These are phyloP conservation scores for Aviceda subcristata DNA, from an alignment of 2,113 vertebrate species.

Conservation along the genomic window DNA sequence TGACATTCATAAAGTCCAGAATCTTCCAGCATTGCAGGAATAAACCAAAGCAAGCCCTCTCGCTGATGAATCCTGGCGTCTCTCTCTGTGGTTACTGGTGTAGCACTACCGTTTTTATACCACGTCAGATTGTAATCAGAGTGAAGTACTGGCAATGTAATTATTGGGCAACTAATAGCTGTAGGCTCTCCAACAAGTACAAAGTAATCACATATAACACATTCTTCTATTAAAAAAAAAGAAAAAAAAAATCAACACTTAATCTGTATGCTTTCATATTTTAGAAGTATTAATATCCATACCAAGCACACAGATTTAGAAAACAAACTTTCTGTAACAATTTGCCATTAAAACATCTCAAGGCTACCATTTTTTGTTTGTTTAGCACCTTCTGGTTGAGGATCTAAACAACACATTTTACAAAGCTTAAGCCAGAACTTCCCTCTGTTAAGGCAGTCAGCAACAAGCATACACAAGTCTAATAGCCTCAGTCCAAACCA, in stretches of 20 bases:
- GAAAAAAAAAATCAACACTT: background rate
- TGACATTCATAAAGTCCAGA: slow-evolving; percentile 76
- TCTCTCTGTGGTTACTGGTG: slow-evolving; percentile 47
- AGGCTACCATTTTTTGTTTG: background rate
- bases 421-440: background rate
- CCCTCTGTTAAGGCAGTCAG: background rate
- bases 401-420: background rate
- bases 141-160: background rate
- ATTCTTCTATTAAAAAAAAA: background rate
- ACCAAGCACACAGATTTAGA: background rate
- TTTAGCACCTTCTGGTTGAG: background rate
- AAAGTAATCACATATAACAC: slow-evolving; percentile 1
- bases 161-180: slow-evolving; percentile 29
- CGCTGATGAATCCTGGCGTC: slow-evolving; percentile 65
- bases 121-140: slow-evolving; percentile 73
- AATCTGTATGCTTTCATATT: background rate
- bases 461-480: background rate
- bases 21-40: slow-evolving; percentile 72
- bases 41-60: slow-evolving; percentile 79
- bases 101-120: slow-evolving; percentile 69
- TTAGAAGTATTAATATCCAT: background rate
- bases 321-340: background rate
- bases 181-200: slow-evolving; percentile 55
- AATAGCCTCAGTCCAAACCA: background rate
- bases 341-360: background rate